Conservation (phyloP, 2,797 vertebrate genomes). For the Falco berigora region DNA sequence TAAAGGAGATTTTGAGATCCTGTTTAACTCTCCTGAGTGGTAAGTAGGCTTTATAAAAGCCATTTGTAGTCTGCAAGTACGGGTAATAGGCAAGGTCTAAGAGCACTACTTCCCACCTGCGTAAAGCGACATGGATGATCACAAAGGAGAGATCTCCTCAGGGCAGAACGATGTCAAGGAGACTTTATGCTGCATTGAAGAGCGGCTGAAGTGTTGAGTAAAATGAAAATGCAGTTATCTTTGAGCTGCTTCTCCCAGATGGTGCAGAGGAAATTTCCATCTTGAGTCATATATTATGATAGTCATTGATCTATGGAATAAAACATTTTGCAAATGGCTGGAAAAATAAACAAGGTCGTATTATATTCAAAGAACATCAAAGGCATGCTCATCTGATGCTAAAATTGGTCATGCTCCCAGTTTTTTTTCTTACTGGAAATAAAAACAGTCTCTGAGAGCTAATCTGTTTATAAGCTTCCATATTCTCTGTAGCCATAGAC, state of each 20-base stretch:
- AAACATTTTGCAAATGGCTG: background rate
- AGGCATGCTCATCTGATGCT: background rate
- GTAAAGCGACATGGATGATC: background rate
- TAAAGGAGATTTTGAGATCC: background rate
- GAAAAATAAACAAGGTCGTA: conserved; percentile 19
- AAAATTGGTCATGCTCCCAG: background rate
- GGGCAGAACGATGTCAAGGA: background rate
- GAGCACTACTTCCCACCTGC: background rate
- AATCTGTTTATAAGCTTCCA: background rate
- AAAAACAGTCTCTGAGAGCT: background rate
- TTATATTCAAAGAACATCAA: background rate
- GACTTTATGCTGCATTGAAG: background rate
- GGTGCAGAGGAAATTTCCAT: background rate
- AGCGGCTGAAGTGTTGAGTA: background rate
- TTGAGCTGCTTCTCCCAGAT: background rate
- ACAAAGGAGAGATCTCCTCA: background rate
- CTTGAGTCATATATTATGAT: background rate
- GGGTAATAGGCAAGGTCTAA: background rate
- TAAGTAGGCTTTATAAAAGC: background rate
- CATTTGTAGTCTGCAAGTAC: background rate
- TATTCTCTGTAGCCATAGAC: background rate
- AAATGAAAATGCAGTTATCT: background rate
- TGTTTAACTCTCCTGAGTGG: background rate
- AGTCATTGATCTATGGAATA: background rate
- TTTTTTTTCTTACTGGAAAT: conserved; percentile 9